Conservation (phyloP, 2,797 vertebrate genomes). For the Euphonia xanthogaster region DNA sequence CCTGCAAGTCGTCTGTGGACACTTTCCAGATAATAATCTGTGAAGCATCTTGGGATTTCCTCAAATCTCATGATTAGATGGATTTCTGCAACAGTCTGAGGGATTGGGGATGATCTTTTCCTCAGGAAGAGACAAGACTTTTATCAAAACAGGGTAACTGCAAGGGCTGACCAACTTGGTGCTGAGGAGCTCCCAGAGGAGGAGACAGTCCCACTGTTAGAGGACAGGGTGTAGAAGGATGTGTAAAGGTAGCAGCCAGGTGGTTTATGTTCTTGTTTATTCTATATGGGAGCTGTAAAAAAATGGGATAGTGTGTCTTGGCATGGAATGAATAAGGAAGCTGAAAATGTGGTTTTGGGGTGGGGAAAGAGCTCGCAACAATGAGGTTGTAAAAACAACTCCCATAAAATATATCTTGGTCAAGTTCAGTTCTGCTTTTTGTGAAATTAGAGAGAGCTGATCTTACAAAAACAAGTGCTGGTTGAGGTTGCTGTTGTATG, state of each 20-base stretch:
- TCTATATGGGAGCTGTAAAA: not conserved
- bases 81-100: not conserved
- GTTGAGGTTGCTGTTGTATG: slow-evolving; percentile 28
- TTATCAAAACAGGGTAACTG: not conserved
- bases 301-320: not conserved
- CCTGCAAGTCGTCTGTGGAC: not conserved
- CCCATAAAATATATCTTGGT: slow-evolving; percentile 5
- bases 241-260: not conserved
- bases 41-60: not conserved
- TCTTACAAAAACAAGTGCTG: slow-evolving; percentile 52
- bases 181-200: not conserved
- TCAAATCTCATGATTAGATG: not conserved
- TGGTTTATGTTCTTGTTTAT: not conserved
- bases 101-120: not conserved
- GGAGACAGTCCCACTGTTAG: not conserved
- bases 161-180: not conserved
- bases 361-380: not conserved
- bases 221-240: not conserved
- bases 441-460: slow-evolving; percentile 29
- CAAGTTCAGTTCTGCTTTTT: slow-evolving; percentile 34
- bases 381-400: not conserved
- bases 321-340: slow-evolving; percentile 26
- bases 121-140: not conserved
- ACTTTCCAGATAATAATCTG: not conserved
- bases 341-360: slow-evolving; percentile 14